phyloP scores from a whole-genome alignment of 2,797 vertebrate species.

The Halcyon chelicuti region DNA sequence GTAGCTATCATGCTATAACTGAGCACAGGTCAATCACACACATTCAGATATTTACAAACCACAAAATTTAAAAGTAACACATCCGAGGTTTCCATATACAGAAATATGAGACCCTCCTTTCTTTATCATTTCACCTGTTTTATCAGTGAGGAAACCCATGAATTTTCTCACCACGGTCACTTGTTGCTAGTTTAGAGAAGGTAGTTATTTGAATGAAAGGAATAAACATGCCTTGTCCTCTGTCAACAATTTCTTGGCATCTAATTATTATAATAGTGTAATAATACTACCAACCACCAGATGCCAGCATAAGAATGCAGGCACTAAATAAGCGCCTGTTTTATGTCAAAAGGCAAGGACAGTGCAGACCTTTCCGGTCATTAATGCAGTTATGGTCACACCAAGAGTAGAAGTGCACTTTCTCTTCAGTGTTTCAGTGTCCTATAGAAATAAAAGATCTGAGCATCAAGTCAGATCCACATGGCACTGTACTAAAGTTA shows the following conservation, averaged over 20 bases:
- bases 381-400: not conserved
- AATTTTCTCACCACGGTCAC: not conserved
- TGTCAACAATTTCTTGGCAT: not conserved
- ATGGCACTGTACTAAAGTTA: not conserved
- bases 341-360: fast-evolving
- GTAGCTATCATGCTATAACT: not conserved
- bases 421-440: not conserved
- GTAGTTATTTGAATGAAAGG: not conserved
- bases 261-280: not conserved
- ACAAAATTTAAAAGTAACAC: not conserved
- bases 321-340: not conserved
- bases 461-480: not conserved
- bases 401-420: not conserved
- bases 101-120: not conserved
- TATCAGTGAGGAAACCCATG: not conserved
- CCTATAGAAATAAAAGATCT: not conserved
- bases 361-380: not conserved
- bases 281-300: conserved; percentile 1
- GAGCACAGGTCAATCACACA: not conserved
- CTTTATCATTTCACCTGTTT: not conserved
- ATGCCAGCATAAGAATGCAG: not conserved
- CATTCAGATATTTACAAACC: not conserved
- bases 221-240: not conserved
- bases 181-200: not conserved
- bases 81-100: not conserved